Percentiles rank a stretch among this genome's conserved stretches.
Evolutionary conservation across 2,113 vertebrate species (phyloP).

Genomic region (Progne subis): DNA sequence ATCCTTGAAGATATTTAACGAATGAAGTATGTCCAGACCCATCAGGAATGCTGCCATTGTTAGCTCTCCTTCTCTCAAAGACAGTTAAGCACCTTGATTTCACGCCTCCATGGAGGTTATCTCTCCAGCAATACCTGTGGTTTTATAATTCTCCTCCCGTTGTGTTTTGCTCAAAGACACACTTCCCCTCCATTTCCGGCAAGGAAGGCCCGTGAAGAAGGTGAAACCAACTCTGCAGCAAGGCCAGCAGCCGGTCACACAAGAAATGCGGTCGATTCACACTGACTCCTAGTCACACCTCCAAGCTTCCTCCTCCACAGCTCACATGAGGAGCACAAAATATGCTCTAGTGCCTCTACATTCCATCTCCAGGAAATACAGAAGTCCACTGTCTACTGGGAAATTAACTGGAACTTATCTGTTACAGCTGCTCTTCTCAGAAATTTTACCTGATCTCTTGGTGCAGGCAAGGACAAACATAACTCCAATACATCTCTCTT

Average conservation of each 20-base stretch:
- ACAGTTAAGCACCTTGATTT: background rate
- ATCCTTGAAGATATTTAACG: background rate
- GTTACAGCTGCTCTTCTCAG: background rate
- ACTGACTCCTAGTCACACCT: background rate
- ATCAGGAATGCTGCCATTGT: background rate
- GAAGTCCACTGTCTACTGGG: background rate
- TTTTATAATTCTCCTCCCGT: background rate
- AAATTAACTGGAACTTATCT: background rate
- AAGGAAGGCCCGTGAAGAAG: background rate
- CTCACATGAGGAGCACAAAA: background rate
- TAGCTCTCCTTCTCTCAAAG: background rate
- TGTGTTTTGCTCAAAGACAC: background rate
- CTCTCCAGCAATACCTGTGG: background rate
- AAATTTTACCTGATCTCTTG: background rate
- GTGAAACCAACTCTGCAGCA: background rate
- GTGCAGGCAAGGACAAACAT: background rate
- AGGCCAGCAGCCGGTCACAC: background rate
- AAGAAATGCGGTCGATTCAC: accelerated
- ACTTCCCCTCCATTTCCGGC: background rate
- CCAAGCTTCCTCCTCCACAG: background rate
- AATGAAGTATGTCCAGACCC: background rate
- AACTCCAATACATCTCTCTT: background rate
- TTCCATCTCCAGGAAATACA: background rate
- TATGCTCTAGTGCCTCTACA: background rate
- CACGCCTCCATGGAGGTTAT: background rate